Conservation (phyloP, 2,797 vertebrate species). For the Margarornis squamiger region DNA sequence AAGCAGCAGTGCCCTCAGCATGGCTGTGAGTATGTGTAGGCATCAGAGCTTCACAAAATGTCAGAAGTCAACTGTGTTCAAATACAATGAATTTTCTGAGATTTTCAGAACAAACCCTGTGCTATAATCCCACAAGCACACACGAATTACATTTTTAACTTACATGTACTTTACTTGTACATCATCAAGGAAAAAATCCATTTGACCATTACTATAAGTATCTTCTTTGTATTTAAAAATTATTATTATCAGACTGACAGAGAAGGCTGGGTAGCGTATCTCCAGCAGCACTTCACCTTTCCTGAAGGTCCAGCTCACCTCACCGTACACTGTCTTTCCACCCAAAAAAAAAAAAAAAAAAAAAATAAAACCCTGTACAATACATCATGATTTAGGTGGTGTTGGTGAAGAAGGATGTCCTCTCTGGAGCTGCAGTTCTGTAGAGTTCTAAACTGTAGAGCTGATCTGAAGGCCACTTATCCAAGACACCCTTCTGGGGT, state of each 20-base stretch:
- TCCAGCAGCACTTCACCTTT: neutral
- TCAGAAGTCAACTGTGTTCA: neutral
- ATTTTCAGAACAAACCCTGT: neutral
- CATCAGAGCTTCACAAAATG: neutral
- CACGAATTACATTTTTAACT: neutral
- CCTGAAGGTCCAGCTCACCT: neutral
- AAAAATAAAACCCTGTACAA: neutral
- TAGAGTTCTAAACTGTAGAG: neutral
- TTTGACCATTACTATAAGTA: neutral
- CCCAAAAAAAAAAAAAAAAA: too few relatives aligned
- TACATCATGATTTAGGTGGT: neutral
- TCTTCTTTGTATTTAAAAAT: neutral
- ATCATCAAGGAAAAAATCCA: neutral
- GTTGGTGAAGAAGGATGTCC: neutral
- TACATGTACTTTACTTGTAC: neutral
- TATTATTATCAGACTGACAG: neutral
- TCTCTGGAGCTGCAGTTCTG: neutral
- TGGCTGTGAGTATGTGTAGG: neutral
- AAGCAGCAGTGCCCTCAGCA: neutral
- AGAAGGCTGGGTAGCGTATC: neutral
- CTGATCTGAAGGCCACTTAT: neutral
- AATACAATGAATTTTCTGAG: neutral
- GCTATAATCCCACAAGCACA: neutral
- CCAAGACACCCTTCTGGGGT: fast-evolving
- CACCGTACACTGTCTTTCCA: too few relatives aligned